Percentiles rank a stretch among this genome's conserved stretches.
Evolutionary conservation across 2,113 vertebrate species (phyloP).

Genomic region (human): GRCh38 chr18:31280501-31281000

Average conservation of each 20-base stretch:
- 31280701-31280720: neutral
- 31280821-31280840: neutral
- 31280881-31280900: neutral
- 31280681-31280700: neutral
- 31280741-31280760: neutral
- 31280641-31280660: neutral
- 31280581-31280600: neutral
- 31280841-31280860: neutral
- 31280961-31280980: neutral
- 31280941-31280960: neutral
- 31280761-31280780: neutral
- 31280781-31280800: neutral
- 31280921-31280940: neutral
- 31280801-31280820: neutral
- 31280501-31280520: neutral
- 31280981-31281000: neutral
- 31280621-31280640: neutral
- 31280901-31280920: neutral
- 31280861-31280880: neutral
- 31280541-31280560: neutral
- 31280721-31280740: neutral
- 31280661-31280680: neutral
- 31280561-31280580: neutral
- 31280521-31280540: neutral
- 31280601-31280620: neutral